Base-by-base conservation (phyloP, 1,140 invertebrate species). In the Drosophila orosa region DNA sequence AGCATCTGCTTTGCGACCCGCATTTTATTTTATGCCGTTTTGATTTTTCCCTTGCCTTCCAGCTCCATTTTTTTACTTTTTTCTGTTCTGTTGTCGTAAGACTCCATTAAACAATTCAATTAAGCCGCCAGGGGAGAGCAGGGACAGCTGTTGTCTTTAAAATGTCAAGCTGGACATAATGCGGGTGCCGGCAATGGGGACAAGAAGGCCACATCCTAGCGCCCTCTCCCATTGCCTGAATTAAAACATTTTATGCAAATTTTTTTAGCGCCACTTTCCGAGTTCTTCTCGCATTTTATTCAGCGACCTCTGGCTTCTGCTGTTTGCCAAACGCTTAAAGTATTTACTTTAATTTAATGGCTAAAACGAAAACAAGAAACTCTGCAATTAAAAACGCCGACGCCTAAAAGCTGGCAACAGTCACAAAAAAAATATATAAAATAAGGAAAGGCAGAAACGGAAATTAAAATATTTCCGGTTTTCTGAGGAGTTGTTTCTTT, bases 91-190 rank as follows among this genome's bases (percentile, higher is more conserved):
- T 69, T 65, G 66, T 45, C 61, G 76, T 72, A 87, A 84, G 84
- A 89, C 80, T 89, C 84, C 85, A 89, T 89, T 89, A 89, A 89
- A 89, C 84, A 89, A 89, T 89, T 89, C 84, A 89, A 89, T 89
- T 89, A 89, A 80, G 80, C 56, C 59, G 55, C 31, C 39, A 37
- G 48, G 13, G 44, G n/a, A 24, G 29, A 17, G 25, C 25, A 17
- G 48, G 56, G 61, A 29, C 42, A n/a, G 24, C 27, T 69, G 75
- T 78, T 87, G 69, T 82, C 65, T 90, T 89, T 89, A 89, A 89
- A 90, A 78, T 89, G 77, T 87, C 77, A 89, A 71, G 42, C 56
- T n/a, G 63, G 76, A 71, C 57, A 56, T 58, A 58, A 71, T 71
- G 68, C 68, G 68, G 68, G 68, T 27, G 39, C 13, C 4, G 33